These are phyloP conservation scores for Chloropsis cyanopogon DNA, from an alignment of 2,113 vertebrate species.

Conservation along the genomic window DNA sequence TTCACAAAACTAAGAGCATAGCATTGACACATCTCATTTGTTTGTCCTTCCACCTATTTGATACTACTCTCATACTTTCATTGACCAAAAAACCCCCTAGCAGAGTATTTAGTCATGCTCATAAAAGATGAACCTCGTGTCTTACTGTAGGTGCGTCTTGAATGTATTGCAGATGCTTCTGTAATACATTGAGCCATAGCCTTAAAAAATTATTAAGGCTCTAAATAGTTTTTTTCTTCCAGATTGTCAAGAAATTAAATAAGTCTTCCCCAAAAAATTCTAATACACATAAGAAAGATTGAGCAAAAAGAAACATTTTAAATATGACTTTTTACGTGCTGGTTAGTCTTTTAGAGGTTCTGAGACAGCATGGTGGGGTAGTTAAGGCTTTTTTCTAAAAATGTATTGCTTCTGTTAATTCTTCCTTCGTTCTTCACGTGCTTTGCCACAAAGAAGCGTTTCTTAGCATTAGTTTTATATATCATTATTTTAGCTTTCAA, in stretches of 20 bases:
- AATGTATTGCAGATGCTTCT: not conserved
- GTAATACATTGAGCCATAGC: not conserved
- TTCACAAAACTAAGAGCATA: not conserved
- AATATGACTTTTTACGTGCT: not conserved
- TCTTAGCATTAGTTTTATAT: not conserved
- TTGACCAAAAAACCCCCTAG: rapidly evolving
- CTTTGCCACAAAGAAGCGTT: not conserved
- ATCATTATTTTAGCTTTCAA: not conserved
- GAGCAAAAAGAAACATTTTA: not conserved
- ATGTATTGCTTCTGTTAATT: not conserved
- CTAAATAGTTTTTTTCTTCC: not conserved
- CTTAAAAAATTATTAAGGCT: not conserved
- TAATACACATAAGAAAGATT: not conserved
- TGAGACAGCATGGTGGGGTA: no score
- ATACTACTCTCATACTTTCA: not conserved
- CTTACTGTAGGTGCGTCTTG: not conserved
- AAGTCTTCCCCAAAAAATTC: not conserved
- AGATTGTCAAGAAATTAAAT: not conserved
- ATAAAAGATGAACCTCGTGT: not conserved
- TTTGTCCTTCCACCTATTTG: not conserved
- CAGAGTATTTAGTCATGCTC: not conserved
- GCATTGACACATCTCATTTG: not conserved
- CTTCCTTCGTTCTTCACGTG: not conserved
- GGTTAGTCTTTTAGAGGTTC: not conserved
- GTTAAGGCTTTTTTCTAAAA: not conserved